Conservation (phyloP, 2,888 invertebrate species). For the Drosophila quasianomalipes region DNA sequence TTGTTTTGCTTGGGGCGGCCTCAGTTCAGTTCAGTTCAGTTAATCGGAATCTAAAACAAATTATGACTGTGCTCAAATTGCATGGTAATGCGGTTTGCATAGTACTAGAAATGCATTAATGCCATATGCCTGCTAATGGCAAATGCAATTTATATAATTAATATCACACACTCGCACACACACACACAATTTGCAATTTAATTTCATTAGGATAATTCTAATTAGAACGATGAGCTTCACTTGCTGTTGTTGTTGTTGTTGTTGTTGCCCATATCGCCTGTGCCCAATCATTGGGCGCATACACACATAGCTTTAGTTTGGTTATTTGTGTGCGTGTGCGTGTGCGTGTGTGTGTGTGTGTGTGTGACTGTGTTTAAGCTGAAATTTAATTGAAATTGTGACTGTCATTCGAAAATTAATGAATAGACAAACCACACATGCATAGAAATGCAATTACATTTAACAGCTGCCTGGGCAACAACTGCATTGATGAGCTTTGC, state of each 20-base stretch:
- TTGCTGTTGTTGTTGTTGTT: slow-evolving; percentile 33
- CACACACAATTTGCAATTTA: slow-evolving; percentile 76
- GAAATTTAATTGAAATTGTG: slow-evolving; percentile 78
- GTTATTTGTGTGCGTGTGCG: background rate
- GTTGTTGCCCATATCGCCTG: slow-evolving; percentile 60
- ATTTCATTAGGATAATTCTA: slow-evolving; percentile 83
- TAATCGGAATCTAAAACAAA: slow-evolving; percentile 73
- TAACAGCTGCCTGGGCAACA: slow-evolving; percentile 55
- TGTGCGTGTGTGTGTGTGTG: slow-evolving; percentile 15
- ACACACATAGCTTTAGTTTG: slow-evolving; percentile 18
- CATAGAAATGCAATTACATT: slow-evolving; percentile 73
- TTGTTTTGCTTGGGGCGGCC: slow-evolving; percentile 26
- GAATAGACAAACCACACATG: slow-evolving; percentile 50
- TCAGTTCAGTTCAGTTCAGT: slow-evolving; percentile 56
- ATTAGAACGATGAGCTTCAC: slow-evolving; percentile 79
- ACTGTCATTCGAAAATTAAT: slow-evolving; percentile 77
- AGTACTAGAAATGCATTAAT: slow-evolving; percentile 13
- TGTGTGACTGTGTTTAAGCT: slow-evolving; percentile 55
- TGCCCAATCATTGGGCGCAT: slow-evolving; percentile 64
- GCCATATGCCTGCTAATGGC: slow-evolving; percentile 42
- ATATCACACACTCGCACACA: slow-evolving; percentile 39
- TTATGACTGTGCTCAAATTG: slow-evolving; percentile 64
- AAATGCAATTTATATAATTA: slow-evolving; percentile 75
- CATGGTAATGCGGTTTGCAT: slow-evolving; percentile 25
- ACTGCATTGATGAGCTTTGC: slow-evolving; percentile 65